phyloP scores from a whole-genome alignment of 2,797 vertebrate species.

The Phrynocephalus vlangalii region DNA sequence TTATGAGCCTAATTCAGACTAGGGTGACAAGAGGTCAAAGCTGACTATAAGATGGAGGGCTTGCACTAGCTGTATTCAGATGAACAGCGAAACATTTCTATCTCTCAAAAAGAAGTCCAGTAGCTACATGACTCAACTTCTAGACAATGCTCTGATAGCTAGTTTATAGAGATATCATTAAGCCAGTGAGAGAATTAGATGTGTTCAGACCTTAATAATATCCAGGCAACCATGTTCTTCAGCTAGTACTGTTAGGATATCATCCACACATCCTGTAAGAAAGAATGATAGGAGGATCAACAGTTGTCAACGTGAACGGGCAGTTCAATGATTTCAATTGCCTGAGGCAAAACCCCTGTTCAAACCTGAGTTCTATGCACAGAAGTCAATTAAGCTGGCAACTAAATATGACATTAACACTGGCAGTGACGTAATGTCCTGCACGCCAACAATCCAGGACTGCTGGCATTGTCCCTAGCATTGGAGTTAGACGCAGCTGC shows the following conservation, averaged over 20 bases:
- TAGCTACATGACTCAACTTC: no score
- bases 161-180: not conserved
- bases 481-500: not conserved
- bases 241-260: conserved; percentile 91
- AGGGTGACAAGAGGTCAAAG: no score
- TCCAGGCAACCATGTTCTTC: conserved; percentile 96
- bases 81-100: no score
- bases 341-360: no score
- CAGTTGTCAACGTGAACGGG: not conserved
- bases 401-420: not conserved
- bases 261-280: conserved; percentile 90
- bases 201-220: conserved; percentile 86
- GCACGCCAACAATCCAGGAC: no score
- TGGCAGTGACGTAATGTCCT: no score
- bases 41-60: no score
- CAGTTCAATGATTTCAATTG: not conserved
- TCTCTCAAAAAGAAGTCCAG: no score
- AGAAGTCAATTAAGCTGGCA: not conserved
- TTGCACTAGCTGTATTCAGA: no score
- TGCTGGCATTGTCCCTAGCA: no score
- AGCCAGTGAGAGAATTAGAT: not conserved
- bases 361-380: not conserved
- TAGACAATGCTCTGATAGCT: not conserved
- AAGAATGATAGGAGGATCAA: conserved; percentile 44
- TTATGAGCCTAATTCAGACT: no score